Base-by-base conservation (phyloP, 2,888 invertebrate genomes). In the Diarsia mendica region DNA sequence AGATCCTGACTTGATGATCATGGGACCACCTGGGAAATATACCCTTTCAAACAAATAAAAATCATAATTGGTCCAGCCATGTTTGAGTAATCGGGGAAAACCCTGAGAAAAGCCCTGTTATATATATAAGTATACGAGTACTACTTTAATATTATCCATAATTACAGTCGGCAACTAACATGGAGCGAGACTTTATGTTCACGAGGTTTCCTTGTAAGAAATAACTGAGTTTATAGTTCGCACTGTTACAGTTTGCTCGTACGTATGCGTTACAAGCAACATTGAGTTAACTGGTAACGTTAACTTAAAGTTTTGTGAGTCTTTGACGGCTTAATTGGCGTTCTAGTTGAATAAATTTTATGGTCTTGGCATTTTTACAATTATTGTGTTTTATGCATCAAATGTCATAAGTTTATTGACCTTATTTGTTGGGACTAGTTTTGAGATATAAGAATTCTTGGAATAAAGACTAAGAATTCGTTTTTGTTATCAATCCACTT, bases 141-240 rank as follows among this genome's bases (percentile, higher is more conserved):
- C 10, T 81, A 68, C 28, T 74, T 74, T 33, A 83, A 75, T 67
- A 79, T 67, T 67, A 63, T 48, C 33, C 33, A 53, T 79, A 69
- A 83, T 79, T 63, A 58, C 58, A 67, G 68, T 48, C 39, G 18
- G 18, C 44, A 63, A 53, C 65, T 39, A 60, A 64, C 75, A 55
- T 63, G 51, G 28, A 60, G 53, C n/a, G 15, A 71, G 55, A 75
- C 33, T 69, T 72, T 75, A 68, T 67, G 63, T 48, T 84, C 46
- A 18, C 23, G 10, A 48, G 46, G 44, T 66, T 67, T 76, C 23
- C 76, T 76, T 44, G 60, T 70, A 76, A 70, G 72, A 84, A 82
- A 64, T 77, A 81, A 76, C 66, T 9, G 18, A 77, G 67, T 77
- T 84, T 60, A 66, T 76, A 82, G 69, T 82, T 82, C 28, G n/a